Percentiles rank a stretch among this genome's conserved stretches.
phyloP scores from a whole-genome alignment of 2,797 vertebrate genomes.

The Falco rusticolus region DNA sequence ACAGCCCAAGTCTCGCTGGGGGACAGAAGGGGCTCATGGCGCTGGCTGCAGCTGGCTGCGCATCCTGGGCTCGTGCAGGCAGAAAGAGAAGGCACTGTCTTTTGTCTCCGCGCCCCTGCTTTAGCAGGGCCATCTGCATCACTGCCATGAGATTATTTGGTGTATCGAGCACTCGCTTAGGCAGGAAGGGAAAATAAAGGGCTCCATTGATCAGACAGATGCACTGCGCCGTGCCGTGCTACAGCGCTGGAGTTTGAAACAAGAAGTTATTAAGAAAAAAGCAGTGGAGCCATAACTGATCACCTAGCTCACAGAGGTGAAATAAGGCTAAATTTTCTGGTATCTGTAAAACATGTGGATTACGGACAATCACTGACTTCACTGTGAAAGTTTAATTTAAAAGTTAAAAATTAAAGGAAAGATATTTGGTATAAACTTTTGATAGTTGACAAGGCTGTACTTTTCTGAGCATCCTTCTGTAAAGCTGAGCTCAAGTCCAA shows the following conservation, averaged over 20 bases:
- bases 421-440: background rate
- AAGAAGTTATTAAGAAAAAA: background rate
- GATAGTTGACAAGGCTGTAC: background rate
- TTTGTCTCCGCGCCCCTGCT: background rate
- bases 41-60: background rate
- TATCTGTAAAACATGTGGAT: background rate
- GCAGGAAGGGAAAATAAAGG: background rate
- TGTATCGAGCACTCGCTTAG: background rate
- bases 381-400: background rate
- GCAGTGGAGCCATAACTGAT: background rate
- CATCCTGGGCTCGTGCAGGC: background rate
- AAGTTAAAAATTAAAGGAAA: background rate
- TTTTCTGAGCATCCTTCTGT: background rate
- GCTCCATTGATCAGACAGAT: background rate
- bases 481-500: background rate
- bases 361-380: background rate
- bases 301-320: background rate
- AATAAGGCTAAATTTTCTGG: background rate
- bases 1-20: accelerated
- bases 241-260: background rate
- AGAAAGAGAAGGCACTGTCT: background rate
- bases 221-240: background rate
- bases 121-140: slow-evolving; percentile 1
- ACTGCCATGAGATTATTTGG: background rate
- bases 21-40: background rate